Percentiles rank a stretch among this genome's conserved stretches.
These are phyloP conservation scores for Gila robusta DNA, from an alignment of 2,797 vertebrate species.

Conservation along the genomic window DNA sequence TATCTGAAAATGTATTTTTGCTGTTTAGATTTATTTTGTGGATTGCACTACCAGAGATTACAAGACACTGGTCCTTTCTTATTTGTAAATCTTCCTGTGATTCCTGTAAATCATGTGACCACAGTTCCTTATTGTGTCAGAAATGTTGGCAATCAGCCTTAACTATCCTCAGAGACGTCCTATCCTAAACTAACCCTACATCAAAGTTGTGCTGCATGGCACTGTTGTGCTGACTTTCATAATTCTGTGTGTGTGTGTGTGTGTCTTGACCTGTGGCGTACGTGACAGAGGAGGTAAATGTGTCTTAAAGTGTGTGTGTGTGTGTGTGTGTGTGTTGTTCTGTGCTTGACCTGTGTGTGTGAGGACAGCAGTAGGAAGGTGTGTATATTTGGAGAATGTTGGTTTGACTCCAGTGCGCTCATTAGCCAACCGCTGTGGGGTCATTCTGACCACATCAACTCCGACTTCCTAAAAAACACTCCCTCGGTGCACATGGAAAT, in stretches of 20 bases:
- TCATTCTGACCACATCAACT: slow-evolving; percentile 82
- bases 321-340: slow-evolving; percentile 30
- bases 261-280: slow-evolving; percentile 66
- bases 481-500: slow-evolving; percentile 61
- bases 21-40: background rate
- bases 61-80: background rate
- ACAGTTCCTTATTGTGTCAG: slow-evolving; percentile 19
- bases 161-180: slow-evolving; percentile 22
- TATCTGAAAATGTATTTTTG: background rate
- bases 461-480: slow-evolving; percentile 96
- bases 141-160: slow-evolving; percentile 24
- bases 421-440: slow-evolving; percentile 89
- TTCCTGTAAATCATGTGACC: slow-evolving; percentile 25
- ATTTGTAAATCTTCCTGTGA: slow-evolving; percentile 37
- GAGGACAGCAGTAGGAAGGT: slow-evolving; percentile 84
- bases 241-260: slow-evolving; percentile 60
- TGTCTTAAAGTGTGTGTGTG: slow-evolving; percentile 45
- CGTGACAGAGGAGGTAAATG: slow-evolving; percentile 35
- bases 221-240: slow-evolving; percentile 34
- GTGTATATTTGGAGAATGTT: slow-evolving; percentile 67
- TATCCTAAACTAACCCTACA: slow-evolving; percentile 18
- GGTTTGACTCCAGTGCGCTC: slow-evolving; percentile 84
- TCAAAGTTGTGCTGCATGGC: slow-evolving; percentile 33
- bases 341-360: slow-evolving; percentile 83
- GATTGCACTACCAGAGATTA: background rate